phyloP scores from a whole-genome alignment of 2,113 vertebrate genomes.

The Saccopteryx bilineata region DNA sequence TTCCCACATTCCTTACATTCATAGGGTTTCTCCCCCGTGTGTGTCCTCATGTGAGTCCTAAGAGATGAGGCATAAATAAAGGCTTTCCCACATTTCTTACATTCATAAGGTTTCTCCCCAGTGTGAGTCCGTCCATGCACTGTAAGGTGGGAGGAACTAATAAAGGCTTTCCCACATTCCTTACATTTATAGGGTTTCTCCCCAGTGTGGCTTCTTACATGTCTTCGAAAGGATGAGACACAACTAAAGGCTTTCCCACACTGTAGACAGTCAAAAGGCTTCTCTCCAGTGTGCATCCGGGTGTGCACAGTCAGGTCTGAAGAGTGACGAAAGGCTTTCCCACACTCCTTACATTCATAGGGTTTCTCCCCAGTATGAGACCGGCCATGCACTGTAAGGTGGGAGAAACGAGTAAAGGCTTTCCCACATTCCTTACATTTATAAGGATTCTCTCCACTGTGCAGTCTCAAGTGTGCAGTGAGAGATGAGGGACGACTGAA shows the following conservation, averaged over 20 bases:
- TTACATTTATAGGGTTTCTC: constrained; percentile 78
- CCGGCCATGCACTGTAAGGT: too few species aligned
- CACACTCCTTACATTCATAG: constrained; percentile 73
- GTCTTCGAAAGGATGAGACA: constrained; percentile 59
- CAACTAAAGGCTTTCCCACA: constrained; percentile 76
- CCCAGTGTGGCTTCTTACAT: constrained; percentile 75
- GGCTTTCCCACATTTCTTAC: constrained; percentile 89
- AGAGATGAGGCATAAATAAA: constrained; percentile 89
- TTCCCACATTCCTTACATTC: constrained; percentile 82
- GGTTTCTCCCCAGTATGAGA: constrained; percentile 74
- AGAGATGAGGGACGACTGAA: constrained; percentile 78
- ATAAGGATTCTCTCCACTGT: constrained; percentile 83
- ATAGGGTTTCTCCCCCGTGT: constrained; percentile 80
- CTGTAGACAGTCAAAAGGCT: constrained; percentile 65
- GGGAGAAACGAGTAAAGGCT: constrained; percentile 78
- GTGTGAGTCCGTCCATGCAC: constrained; percentile 79
- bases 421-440: constrained; percentile 90
- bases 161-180: constrained; percentile 75
- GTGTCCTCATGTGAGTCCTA: constrained; percentile 84
- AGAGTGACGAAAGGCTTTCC: constrained; percentile 69
- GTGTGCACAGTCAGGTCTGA: constrained; percentile 45
- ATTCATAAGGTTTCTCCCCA: constrained; percentile 85
- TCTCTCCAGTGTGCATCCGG: constrained; percentile 56
- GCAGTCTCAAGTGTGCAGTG: constrained; percentile 66
- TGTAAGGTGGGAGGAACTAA: constrained; percentile 73